phyloP scores from a whole-genome alignment of 2,797 vertebrate genomes.

The Nothura maculosa region DNA sequence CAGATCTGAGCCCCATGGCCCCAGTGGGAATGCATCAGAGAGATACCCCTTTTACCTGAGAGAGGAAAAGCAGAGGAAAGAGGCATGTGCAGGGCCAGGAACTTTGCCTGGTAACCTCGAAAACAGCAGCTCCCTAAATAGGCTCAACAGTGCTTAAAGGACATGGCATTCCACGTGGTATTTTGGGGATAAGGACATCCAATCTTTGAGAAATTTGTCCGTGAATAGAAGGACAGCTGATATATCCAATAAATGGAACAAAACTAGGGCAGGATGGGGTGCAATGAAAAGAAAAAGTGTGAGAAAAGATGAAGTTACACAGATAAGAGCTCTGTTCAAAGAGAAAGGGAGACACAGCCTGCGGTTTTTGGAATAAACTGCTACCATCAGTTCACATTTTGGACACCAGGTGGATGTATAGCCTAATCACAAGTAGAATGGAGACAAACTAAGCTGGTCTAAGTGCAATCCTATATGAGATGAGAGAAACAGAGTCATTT shows the following conservation, averaged over 20 bases:
- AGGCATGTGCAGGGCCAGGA: neutral
- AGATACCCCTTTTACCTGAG: rapidly evolving
- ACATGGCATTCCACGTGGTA: neutral
- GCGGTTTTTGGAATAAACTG: neutral
- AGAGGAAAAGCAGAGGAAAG: neutral
- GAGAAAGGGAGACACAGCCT: neutral
- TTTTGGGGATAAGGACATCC: neutral
- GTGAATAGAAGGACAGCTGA: neutral
- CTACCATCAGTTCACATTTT: neutral
- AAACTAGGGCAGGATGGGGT: neutral
- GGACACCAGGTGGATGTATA: slow-evolving; percentile 51
- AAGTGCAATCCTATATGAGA: neutral
- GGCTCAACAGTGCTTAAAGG: rapidly evolving
- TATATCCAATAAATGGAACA: neutral
- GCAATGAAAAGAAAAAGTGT: neutral
- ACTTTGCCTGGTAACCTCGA: neutral
- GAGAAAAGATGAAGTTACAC: neutral
- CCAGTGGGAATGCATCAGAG: neutral
- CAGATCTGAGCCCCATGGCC: neutral
- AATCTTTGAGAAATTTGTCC: neutral
- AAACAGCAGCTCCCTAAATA: neutral
- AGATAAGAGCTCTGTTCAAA: neutral
- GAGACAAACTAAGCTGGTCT: rapidly evolving
- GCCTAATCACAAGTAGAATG: neutral
- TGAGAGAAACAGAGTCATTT: neutral